Percentiles rank a stretch among this genome's conserved stretches.
These are phyloP conservation scores for Spheniscus mendiculus DNA, from an alignment of 2,113 vertebrate species.

Conservation along the genomic window DNA sequence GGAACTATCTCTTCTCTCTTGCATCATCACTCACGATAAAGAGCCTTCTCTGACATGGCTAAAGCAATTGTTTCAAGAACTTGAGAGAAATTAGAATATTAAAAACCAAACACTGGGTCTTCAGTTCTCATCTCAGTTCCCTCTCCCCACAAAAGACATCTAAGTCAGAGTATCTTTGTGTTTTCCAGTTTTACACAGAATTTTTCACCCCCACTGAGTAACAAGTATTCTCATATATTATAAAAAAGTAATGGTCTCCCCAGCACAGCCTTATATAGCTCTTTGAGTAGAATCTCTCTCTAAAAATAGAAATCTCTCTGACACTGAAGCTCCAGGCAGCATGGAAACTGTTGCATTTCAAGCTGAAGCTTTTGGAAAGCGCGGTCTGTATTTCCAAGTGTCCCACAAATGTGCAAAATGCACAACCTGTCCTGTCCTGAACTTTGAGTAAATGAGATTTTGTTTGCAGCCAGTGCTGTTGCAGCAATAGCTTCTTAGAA, in stretches of 20 bases:
- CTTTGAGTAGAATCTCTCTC: conserved; percentile 47
- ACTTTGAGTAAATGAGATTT: not conserved
- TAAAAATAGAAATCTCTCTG: conserved; percentile 72
- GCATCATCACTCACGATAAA: not conserved
- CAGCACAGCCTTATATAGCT: conserved; percentile 63
- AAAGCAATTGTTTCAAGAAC: not conserved
- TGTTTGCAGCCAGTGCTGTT: not conserved
- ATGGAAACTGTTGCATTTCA: conserved; percentile 64
- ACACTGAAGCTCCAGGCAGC: conserved; percentile 22
- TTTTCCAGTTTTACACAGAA: not conserved
- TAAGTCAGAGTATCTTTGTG: not conserved
- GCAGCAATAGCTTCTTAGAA: conserved; percentile 38
- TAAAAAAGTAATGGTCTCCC: conserved; percentile 9
- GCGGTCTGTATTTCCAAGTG: not conserved
- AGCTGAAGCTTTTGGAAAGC: conserved; percentile 17
- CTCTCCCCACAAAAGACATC: not conserved
- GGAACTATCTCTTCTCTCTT: not conserved
- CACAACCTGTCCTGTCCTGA: not conserved
- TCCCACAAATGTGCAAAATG: conserved; percentile 7
- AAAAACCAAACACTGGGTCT: not conserved
- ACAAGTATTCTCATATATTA: not conserved
- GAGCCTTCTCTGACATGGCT: not conserved
- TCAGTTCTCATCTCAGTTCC: not conserved
- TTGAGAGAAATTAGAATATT: not conserved
- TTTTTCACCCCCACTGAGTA: not conserved